Base-by-base conservation (phyloP, 2,888 invertebrate genomes). In the Xestobium rufovillosum region DNA sequence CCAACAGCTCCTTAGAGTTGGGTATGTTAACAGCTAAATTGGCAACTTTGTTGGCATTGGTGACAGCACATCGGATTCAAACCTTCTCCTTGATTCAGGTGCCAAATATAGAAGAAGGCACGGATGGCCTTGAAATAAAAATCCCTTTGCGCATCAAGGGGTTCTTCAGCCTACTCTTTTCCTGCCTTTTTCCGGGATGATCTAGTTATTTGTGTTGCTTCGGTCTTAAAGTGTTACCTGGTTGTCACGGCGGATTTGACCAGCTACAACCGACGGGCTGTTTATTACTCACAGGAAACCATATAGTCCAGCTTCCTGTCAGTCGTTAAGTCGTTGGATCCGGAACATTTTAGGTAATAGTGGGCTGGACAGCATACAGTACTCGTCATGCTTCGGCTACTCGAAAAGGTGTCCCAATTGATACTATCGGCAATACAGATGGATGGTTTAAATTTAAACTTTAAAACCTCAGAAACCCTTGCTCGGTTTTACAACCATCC, bases 361-460 rank as follows among this genome's bases (percentile, higher is more conserved):
- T n/a, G 39, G 39, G 9, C 30, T 43, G 9, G 29, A 45, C 33
- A 3, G 41, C 35, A 2, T 27, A 45, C 23, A 38, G 34, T 4
- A 48, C 42, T 10, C 26, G 45, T 4, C 50, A 50, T 25, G 44
- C 44, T 2, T 35, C 47, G 3, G 50, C 43, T 14, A 34, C 34
- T 4, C 19, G 36, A 10, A 37, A n/a, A 10, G 48, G 43, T 19
- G 23, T 47, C 1, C 39, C 23, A 26, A 30, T 45, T 4, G 34
- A 42, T 6, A 13, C 28, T 1, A 47, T 49, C 3, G 38, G 31
- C n/a, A 39, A 33, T 3, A 45, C 40, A 16, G 44, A 43, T n/a
- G 47, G 45, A 10, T 47, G 47, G 47, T n/a, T n/a, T n/a, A n/a
- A n/a, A n/a, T n/a, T n/a, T n/a, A n/a, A n/a, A n/a, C n/a, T 40